phyloP scores from a whole-genome alignment of 2,888 invertebrate species.

The Patella ulyssiponensis region DNA sequence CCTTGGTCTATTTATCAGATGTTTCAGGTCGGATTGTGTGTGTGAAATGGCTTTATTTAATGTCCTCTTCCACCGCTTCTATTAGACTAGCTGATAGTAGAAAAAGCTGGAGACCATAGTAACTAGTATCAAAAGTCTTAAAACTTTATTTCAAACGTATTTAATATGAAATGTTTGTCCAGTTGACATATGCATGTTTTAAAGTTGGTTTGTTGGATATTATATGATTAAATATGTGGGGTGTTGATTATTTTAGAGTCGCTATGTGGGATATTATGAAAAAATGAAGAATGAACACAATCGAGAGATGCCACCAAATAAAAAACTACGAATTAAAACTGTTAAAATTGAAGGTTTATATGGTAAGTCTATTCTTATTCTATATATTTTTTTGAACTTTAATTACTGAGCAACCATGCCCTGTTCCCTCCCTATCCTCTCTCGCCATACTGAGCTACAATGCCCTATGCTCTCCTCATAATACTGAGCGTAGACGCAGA shows the following conservation, averaged over 20 bases:
- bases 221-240: conserved; percentile 70
- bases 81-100: no score
- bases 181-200: conserved; percentile 27
- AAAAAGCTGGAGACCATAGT: no score
- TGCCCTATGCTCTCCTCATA: neutral
- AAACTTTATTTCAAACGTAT: no score
- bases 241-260: conserved; percentile 63
- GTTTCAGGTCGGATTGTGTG: no score
- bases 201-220: conserved; percentile 75
- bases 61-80: no score
- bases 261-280: conserved; percentile 75
- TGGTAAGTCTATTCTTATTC: conserved; percentile 49
- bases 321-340: conserved; percentile 65
- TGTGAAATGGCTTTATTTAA: no score
- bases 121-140: no score
- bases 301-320: conserved; percentile 68
- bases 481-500: neutral
- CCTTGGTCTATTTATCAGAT: no score
- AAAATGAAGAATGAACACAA: conserved; percentile 69
- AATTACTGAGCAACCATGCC: neutral
- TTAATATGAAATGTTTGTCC: no score
- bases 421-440: neutral
- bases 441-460: neutral
- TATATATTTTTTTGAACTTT: neutral
- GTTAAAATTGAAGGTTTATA: conserved; percentile 70